Percentiles rank a stretch among this genome's conserved stretches.
Conservation (phyloP, 2,113 vertebrate genomes). For the Osmerus mordax region DNA sequence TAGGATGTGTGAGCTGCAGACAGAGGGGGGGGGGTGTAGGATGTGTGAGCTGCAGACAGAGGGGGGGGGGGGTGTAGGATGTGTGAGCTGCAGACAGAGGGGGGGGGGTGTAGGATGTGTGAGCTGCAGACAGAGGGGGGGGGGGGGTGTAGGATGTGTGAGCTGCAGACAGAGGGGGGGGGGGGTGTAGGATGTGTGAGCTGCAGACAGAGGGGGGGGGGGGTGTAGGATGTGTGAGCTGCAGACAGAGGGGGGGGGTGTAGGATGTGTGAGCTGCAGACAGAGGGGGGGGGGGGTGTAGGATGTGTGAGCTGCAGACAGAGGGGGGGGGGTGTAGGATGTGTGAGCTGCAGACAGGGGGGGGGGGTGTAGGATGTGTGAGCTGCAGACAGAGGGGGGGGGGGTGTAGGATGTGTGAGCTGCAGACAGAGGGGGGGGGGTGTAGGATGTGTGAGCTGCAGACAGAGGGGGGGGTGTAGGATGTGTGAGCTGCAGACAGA, state of each 20-base stretch:
- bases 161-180: not conserved
- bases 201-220: not conserved
- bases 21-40: slow-evolving; percentile 14
- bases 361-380: slow-evolving; percentile 19
- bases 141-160: slow-evolving; percentile 19
- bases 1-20: too few species aligned
- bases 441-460: slow-evolving; percentile 14
- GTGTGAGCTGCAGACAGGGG: too few species aligned
- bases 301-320: slow-evolving; percentile 5
- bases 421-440: slow-evolving; percentile 7
- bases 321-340: too few species aligned
- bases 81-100: slow-evolving; percentile 1
- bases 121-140: not conserved
- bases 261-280: slow-evolving; percentile 8
- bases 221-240: slow-evolving; percentile 21
- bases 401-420: too few species aligned
- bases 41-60: not conserved
- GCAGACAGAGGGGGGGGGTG: slow-evolving; percentile 3
- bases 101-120: slow-evolving; percentile 19
- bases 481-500: too few species aligned
- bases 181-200: slow-evolving; percentile 18
- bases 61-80: slow-evolving; percentile 12
- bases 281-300: slow-evolving; percentile 4
- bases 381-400: not conserved
- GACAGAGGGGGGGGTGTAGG: not conserved